A percentile compares a stretch with the other conserved stretches of the same genome.
Conservation (phyloP, 1,140 invertebrate genomes). For the Bombus breviceps region DNA sequence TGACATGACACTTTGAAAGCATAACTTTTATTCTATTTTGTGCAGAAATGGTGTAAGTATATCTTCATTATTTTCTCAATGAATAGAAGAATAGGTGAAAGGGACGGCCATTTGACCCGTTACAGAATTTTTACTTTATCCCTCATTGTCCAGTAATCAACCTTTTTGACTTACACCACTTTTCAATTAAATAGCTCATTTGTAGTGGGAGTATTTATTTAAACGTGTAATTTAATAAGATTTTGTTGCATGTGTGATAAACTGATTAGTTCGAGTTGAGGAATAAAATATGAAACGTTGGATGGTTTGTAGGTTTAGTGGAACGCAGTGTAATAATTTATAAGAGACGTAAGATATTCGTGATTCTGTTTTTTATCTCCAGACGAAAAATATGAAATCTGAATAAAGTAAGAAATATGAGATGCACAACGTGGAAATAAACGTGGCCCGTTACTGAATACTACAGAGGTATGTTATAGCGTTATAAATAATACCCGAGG, state of each 20-base stretch:
- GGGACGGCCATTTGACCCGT: too few species aligned
- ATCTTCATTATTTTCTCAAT: too few species aligned
- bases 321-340: conserved; percentile 20
- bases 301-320: background rate
- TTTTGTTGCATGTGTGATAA: background rate
- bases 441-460: conserved; percentile 39
- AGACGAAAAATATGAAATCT: conserved; percentile 41
- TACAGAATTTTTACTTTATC: too few species aligned
- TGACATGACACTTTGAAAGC: too few species aligned
- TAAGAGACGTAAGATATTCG: conserved; percentile 49
- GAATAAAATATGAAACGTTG: background rate
- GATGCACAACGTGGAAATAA: conserved; percentile 38
- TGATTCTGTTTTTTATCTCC: conserved; percentile 48
- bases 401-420: conserved; percentile 50
- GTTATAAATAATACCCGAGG: conserved; percentile 13
- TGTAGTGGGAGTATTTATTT: background rate
- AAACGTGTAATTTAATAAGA: too few species aligned
- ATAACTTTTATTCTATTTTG: too few species aligned
- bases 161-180: too few species aligned
- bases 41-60: too few species aligned
- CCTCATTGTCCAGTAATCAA: too few species aligned
- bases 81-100: too few species aligned
- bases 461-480: conserved; percentile 8
- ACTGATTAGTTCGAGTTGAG: background rate
- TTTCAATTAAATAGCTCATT: background rate